These are phyloP conservation scores for Pogona vitticeps DNA, from an alignment of 2,113 vertebrate species.

Conservation along the genomic window DNA sequence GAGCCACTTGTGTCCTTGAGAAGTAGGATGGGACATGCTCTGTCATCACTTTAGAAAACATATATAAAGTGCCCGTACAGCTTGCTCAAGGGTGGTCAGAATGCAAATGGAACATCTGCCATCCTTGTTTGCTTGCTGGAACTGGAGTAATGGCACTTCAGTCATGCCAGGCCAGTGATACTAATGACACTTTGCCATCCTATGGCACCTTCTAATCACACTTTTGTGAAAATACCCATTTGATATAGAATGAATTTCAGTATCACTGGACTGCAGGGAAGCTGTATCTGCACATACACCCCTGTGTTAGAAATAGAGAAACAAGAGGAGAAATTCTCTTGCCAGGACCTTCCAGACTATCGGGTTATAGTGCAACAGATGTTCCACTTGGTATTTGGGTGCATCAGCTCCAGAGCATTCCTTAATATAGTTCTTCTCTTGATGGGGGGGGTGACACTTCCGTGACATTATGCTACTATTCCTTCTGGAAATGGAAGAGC, in stretches of 20 bases:
- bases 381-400: neutral
- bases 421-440: neutral
- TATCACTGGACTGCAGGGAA: neutral
- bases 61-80: neutral
- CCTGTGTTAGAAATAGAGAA: neutral
- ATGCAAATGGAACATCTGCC: constrained; percentile 29
- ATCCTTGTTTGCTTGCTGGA: constrained; percentile 34
- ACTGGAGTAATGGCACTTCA: neutral
- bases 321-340: constrained; percentile 29
- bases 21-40: neutral
- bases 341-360: neutral
- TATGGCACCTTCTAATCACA: constrained; percentile 18
- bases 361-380: neutral
- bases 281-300: neutral
- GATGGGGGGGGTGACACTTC: neutral
- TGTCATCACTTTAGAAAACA: constrained; percentile 5
- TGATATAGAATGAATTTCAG: neutral
- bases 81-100: constrained; percentile 35
- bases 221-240: neutral
- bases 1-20: constrained; percentile 1
- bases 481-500: neutral
- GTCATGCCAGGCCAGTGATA: constrained; percentile 12
- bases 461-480: neutral
- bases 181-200: constrained; percentile 7
- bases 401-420: neutral